Evolutionary conservation across 2,888 invertebrate species (phyloP), one percentile per base, ranked within the genome.

Genomic region (Mesorhabditis spiculigera): DNA sequence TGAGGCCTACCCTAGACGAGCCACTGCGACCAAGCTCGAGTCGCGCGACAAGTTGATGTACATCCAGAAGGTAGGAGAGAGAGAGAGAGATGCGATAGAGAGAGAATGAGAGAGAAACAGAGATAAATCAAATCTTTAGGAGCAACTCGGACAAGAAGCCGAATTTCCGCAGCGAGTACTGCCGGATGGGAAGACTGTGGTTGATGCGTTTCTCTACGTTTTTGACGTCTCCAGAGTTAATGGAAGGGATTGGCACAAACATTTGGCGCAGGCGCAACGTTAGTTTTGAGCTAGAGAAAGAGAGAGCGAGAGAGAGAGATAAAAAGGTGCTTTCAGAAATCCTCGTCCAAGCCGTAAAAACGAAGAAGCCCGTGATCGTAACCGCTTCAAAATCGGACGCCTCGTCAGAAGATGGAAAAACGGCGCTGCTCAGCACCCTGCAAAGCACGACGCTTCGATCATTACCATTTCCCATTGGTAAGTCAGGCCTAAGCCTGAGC

Each of bases 31-130:
- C 3, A 94, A 94, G 86, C 91, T 98, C 58, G 92, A 93, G 81
- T 96, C 96, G 4, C 95, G 95, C 0, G 97, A 97, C 88, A 98
- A 98, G 87, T 89, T 97, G 74, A 96, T 96, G 95, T 98, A 98
- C 86, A 95, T 97, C 83, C 96, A 96, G 89, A 96, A 96, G 71
- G 82, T 80, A 13, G 67, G 78, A 61, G 64, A 41, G 64, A 10
- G n/a, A 28, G 13, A 2, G 16, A 13, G 5, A 63, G 13, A 28
- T n/a, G n/a, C n/a, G 45, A 5, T 5, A 66, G 45, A 66, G 66
- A 66, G 66, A 62, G 41, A 67, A 44, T 42, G 61, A 61, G 67
- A 4, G 13, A 50, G 44, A 65, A 13, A 67, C 42, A 13, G 13
- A 4, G 8, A 4, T 3, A 10, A 4, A 43, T 13, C 45, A 28